A percentile compares a stretch with the other conserved stretches of the same genome.
Conservation (phyloP, 2,888 invertebrate species). For the Smittia aterrima region DNA sequence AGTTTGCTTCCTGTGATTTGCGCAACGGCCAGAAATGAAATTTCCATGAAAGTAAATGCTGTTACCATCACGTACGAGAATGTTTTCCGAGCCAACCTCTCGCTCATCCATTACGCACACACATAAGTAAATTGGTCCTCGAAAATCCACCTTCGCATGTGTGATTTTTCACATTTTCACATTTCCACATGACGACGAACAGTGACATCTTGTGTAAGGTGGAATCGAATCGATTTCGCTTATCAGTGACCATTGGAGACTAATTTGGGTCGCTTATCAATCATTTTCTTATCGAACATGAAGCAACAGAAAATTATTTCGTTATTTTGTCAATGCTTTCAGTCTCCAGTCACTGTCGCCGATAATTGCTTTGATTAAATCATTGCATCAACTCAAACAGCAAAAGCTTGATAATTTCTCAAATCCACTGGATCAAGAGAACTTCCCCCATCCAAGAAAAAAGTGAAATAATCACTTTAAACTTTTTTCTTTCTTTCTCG, state of each 20-base stretch:
- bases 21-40: not conserved
- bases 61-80: not conserved
- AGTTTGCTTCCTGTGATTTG: not conserved
- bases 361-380: no score
- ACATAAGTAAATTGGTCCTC: not conserved
- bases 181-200: not conserved
- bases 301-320: no score
- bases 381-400: no score
- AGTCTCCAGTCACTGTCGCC: no score
- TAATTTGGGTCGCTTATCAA: not conserved
- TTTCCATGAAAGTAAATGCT: not conserved
- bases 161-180: constrained; percentile 24
- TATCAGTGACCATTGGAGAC: not conserved
- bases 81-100: not conserved
- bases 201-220: constrained; percentile 33
- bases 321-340: no score
- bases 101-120: constrained; percentile 13
- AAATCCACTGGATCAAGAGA: no score
- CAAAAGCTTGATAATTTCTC: no score
- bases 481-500: no score
- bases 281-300: no score
- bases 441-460: not conserved
- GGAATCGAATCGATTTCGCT: not conserved
- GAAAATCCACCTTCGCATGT: not conserved
- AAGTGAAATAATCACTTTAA: not conserved